Evolutionary conservation across 2,113 vertebrate species (phyloP), one percentile per base, ranked within the genome.

Genomic region (Argyrosomus japonicus): DNA sequence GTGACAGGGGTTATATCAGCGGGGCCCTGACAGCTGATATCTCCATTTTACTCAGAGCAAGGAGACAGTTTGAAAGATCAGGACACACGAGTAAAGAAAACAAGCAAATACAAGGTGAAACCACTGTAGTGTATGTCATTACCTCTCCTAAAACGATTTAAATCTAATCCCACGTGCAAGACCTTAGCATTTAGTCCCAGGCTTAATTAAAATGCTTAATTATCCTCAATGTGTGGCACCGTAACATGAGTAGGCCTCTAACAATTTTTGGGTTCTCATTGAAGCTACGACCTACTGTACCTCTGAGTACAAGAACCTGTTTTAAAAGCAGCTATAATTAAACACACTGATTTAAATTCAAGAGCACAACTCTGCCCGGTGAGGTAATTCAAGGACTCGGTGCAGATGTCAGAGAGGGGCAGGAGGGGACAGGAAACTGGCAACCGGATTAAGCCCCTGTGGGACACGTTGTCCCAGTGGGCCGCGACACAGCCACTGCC

Each of bases 381-480:
- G 73, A 88, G 85, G 85, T 87, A 74, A 86, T 84, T 85, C 84
- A 79, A 91, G 83, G 62, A 82, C 85, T 64, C 10, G 2, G 72
- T 57, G 67, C 75, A 82, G 62, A 75, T 76, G 82, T 82, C 69
- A 69, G 73, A 87, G 77, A 67, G 48, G 77, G 64, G 75, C 63
- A 85, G 82, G 67, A 80, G 72, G 78, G 80, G 80, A 84, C 73
- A 82, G 87, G 87, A 89, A 90, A 88, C 86, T 90, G 89, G 81
- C 86, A 86, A 63, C 72, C 6, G 32, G 79, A 89, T 85, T 89
- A 89, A 80, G 77, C 70, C 69, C 77, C 83, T 25, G 60, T 86
- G 81, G 87, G 84, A 86, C 86, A 83, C 75, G 14, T 45, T 77
- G 90, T 87, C 81, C 80, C 77, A 47, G 77, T 61, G 63, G 77